A percentile compares a stretch with the other conserved stretches of the same genome.
phyloP scores from a whole-genome alignment of 1,140 invertebrate genomes.

The Physella acuta region DNA sequence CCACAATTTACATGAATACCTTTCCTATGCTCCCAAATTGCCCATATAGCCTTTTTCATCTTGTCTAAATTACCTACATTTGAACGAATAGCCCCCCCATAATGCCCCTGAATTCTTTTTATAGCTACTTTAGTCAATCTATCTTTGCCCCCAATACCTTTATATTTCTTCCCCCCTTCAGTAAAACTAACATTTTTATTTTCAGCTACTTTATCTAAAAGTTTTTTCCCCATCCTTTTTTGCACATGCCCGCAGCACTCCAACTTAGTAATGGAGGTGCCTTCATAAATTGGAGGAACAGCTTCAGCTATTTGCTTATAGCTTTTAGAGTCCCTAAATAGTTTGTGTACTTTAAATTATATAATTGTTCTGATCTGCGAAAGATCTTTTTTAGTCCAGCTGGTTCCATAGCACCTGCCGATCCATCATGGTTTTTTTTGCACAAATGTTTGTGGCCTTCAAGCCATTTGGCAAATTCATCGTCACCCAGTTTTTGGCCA shows the following conservation, averaged over 20 bases:
- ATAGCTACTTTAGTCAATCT: conserved; percentile 10
- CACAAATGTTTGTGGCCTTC: not conserved
- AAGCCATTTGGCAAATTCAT: not conserved
- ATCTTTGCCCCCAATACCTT: conserved; percentile 16
- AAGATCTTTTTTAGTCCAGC: conserved; percentile 14
- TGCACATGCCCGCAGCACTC: conserved; percentile 23
- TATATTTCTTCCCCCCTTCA: not conserved
- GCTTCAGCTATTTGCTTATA: conserved; percentile 11
- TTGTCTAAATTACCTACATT: not conserved
- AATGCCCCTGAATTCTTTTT: conserved; percentile 26
- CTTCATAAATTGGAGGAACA: conserved; percentile 20
- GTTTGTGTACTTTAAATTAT: conserved; percentile 15
- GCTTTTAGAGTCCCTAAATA: conserved; percentile 26
- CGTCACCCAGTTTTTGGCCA: not conserved
- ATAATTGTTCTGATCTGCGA: conserved; percentile 7
- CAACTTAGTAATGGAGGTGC: conserved; percentile 5
- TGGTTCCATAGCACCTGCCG: conserved; percentile 24
- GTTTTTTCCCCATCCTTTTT: conserved; percentile 24
- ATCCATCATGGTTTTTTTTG: conserved; percentile 10
- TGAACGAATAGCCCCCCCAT: conserved; percentile 27
- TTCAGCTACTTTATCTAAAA: conserved; percentile 20
- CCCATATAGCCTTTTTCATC: conserved; percentile 19
- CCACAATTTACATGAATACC: conserved; percentile 7
- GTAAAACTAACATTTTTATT: not conserved
- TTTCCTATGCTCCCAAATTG: conserved; percentile 22